Base-by-base conservation (phyloP, 2,888 invertebrate species). In the Synanthedon formicaeformis region DNA sequence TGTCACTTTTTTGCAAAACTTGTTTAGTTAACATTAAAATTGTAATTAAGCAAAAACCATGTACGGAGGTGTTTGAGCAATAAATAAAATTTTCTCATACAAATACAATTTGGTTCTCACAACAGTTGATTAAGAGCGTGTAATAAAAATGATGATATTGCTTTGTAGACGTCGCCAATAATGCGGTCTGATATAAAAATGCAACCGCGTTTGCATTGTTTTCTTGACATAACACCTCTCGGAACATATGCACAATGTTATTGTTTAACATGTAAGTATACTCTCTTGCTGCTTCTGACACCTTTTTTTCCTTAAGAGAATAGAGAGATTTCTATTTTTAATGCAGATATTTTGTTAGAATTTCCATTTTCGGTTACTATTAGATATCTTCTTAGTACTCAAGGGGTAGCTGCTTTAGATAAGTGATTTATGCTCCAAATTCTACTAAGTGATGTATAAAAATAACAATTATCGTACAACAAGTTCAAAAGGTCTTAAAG, bases 61-160 rank as follows among this genome's bases (percentile, higher is more conserved):
- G 67, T 75, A 76, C 62, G 62, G 57, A 62, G 61, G 65, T 65
- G 65, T 67, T 75, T 73, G 66, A 75, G 75, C 14, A 45, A 45
- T 13, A 45, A 45, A 77, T 73, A 72, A 6, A 70, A 73, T 70
- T 75, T 82, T 83, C 81, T 75, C 79, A 81, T 72, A 73, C 45
- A 45, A 45, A 45, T 45, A 45, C 71, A 71, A 73, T 73, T 69
- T 62, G 60, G 66, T 84, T 85, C 84, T 73, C 84, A 82, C 75
- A 69, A 65, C 60, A 14, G 45, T 45, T 71, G 69, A 73, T 78
- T 70, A 67, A 73, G 67, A 72, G 69, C 62, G 66, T 67, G 69
- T 64, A 69, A 23, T 66, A 72, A 67, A 18, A 73, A 67, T 62
- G 62, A 67, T 65, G 68, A 66, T 69, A 71, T 61, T 61, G 60